These are phyloP conservation scores for Eilema griseolum DNA, from an alignment of 2,888 invertebrate species.

Conservation along the genomic window DNA sequence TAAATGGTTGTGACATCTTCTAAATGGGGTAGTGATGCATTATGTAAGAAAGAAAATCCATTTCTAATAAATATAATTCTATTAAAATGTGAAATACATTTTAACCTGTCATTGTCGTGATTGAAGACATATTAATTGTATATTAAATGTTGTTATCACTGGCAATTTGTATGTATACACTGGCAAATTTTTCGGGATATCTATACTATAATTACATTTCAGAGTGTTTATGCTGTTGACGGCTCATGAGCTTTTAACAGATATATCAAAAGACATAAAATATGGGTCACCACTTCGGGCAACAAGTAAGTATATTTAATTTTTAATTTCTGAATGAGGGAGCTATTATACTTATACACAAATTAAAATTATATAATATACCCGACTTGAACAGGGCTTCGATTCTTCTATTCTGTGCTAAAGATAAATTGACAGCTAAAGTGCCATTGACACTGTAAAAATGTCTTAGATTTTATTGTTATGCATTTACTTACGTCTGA, in stretches of 20 bases:
- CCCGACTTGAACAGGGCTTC: neutral
- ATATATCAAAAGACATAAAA: constrained; percentile 80
- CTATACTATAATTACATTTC: constrained; percentile 34
- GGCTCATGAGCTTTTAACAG: constrained; percentile 90
- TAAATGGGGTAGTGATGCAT: no score
- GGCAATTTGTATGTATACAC: neutral
- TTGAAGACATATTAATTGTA: neutral
- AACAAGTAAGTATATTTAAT: constrained; percentile 53
- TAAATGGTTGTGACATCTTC: no score
- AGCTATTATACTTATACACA: neutral
- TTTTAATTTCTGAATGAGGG: neutral
- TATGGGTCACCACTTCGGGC: constrained; percentile 66
- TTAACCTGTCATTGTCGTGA: neutral
- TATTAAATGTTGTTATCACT: neutral
- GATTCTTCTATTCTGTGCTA: no score
- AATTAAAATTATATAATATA: neutral
- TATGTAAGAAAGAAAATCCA: no score
- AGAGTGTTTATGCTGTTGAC: constrained; percentile 88
- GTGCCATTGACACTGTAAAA: no score
- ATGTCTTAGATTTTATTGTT: no score
- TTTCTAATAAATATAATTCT: neutral
- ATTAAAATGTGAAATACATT: neutral
- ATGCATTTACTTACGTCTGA: no score
- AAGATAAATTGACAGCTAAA: no score
- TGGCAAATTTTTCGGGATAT: neutral